Base-by-base conservation (phyloP, 1,140 invertebrate species). In the Solenopsis invicta region DNA sequence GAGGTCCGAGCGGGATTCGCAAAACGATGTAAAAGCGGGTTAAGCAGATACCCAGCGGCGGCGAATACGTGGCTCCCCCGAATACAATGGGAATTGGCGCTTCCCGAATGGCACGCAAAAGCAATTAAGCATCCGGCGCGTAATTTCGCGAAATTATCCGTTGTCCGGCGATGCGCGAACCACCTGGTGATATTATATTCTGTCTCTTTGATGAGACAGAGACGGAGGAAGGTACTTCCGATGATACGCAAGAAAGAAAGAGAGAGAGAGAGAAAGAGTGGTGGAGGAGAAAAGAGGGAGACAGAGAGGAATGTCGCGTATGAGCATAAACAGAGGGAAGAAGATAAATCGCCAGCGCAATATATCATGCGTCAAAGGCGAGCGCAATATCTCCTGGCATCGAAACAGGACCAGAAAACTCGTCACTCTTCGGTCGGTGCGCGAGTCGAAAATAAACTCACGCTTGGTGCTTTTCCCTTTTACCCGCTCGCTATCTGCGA, bases 101-200 rank as follows among this genome's bases (percentile, higher is more conserved):
- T 82, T 82, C 67, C 67, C 56, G 80, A 84, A 84, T 62, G 54
- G 69, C 52, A 54, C 41, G 54, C 62, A 69, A 88, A 87, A 90
- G 75, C 59, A 90, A 86, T 88, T 90, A 87, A 80, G 62, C 88
- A 87, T 84, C 69, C 80, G 54, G 67, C 54, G 69, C 54, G 80
- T 84, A 84, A 84, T 88, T 88, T 89, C 64, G 29, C 34, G 78
- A 34, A 75, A 66, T 87, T 81, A 90, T 88, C 84, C 74, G 80
- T 82, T 82, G 75, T 54, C 66, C 74, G 52, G 72, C 29, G 52
- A n/a, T 50, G 48, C 62, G 62, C 50, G 67, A 81, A 82, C 62
- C 67, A 48, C 56, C 21, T n/a, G 62, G 24, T n/a, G 41, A 78
- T 87, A 66, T 74, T 48, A 71, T 52, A 41, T n/a, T n/a, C n/a